These are phyloP conservation scores for Drosophila navojoa DNA, from an alignment of 1,140 invertebrate species.

Conservation along the genomic window DNA sequence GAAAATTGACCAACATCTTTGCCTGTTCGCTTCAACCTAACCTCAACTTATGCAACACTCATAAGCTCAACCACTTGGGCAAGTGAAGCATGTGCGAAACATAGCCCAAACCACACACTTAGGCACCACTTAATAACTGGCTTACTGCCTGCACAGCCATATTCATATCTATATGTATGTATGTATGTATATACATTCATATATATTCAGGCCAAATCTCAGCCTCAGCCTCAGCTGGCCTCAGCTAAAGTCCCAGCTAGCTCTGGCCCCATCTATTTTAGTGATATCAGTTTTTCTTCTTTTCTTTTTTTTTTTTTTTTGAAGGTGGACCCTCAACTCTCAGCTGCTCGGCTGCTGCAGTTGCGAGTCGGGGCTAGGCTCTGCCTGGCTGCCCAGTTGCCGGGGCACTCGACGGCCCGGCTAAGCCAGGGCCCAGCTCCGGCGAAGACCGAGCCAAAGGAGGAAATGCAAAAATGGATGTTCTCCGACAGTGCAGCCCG, in stretches of 20 bases:
- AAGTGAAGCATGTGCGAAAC: constrained; percentile 4
- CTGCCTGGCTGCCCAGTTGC: constrained; percentile 11
- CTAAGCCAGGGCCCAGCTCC: neutral
- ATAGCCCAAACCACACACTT: constrained; percentile 2
- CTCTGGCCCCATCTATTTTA: constrained; percentile 12
- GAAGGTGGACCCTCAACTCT: too few relatives aligned
- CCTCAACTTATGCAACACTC: neutral
- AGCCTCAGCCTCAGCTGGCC: neutral
- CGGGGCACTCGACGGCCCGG: neutral
- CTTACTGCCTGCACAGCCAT: neutral
- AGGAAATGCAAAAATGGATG: constrained; percentile 13
- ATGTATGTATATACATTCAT: neutral
- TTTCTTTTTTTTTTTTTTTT: too few relatives aligned
- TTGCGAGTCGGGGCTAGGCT: neutral
- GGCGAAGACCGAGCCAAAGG: neutral
- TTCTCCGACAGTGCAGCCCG: constrained; percentile 35
- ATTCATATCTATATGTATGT: neutral
- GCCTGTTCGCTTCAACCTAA: neutral
- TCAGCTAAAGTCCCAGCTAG: constrained; percentile 2
- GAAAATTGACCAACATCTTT: too few relatives aligned
- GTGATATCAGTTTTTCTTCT: constrained; percentile 2
- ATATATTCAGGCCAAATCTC: neutral
- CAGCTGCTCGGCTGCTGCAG: neutral
- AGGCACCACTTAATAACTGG: constrained; percentile 17
- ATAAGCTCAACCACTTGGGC: constrained; percentile 9